phyloP scores from a whole-genome alignment of 2,113 vertebrate species.

The Phylloscopus trochiloides region DNA sequence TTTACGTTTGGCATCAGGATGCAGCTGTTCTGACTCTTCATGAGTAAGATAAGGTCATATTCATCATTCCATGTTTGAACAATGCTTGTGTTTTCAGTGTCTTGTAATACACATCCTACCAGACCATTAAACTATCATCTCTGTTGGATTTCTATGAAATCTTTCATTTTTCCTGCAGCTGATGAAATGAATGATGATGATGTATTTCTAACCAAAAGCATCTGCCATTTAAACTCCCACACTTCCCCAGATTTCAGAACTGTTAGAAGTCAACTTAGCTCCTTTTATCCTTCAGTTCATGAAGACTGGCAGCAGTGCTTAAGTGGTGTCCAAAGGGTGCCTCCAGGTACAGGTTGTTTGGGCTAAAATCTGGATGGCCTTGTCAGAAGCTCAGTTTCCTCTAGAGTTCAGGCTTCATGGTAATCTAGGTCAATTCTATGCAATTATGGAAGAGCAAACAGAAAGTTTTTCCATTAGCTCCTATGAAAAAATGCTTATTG shows the following conservation, averaged over 20 bases:
- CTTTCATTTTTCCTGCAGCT: not conserved
- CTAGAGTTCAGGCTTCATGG: not conserved
- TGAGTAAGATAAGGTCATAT: not conserved
- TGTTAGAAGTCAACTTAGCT: not conserved
- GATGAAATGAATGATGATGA: slow-evolving; percentile 1
- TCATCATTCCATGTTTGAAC: not conserved
- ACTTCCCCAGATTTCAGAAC: not conserved
- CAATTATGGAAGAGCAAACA: not conserved
- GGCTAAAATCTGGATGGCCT: not conserved
- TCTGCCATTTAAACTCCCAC: not conserved
- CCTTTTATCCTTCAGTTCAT: not conserved
- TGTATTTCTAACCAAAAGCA: not conserved
- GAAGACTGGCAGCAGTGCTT: not conserved
- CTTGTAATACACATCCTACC: not conserved
- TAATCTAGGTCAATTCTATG: not conserved
- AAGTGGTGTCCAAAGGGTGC: not conserved
- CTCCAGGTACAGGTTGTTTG: not conserved
- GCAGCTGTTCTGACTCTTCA: not conserved
- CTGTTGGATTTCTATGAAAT: not conserved
- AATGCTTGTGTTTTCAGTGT: not conserved
- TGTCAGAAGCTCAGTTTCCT: not conserved
- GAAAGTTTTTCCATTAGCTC: not conserved
- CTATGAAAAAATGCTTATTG: not conserved
- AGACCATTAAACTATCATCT: not conserved
- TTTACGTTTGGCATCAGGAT: not conserved